Evolutionary conservation across 2,888 invertebrate species (phyloP).

Genomic region (Cenopis cana): DNA sequence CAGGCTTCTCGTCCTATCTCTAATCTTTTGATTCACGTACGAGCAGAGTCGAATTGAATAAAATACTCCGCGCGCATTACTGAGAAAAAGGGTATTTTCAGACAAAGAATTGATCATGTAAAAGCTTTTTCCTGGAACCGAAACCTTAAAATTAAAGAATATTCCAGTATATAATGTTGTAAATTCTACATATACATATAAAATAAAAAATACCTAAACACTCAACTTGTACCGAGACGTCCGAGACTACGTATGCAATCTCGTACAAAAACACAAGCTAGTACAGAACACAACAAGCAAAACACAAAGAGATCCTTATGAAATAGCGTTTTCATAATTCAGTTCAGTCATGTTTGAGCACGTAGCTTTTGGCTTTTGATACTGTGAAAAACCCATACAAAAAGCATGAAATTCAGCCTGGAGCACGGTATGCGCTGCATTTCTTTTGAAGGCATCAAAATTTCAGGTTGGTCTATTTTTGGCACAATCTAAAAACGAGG

Average conservation of each 20-base stretch:
- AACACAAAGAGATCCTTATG: conserved; percentile 33
- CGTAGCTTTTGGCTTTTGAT: conserved; percentile 24
- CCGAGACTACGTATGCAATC: background rate
- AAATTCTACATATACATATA: no score
- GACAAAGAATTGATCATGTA: no score
- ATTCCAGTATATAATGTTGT: no score
- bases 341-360: conserved; percentile 30
- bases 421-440: conserved; percentile 1
- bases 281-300: background rate
- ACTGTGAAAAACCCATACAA: conserved; percentile 17
- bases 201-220: no score
- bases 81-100: no score
- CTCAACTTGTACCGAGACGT: background rate
- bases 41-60: no score
- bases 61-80: no score
- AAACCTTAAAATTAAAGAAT: no score
- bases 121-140: no score
- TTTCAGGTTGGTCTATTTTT: background rate
- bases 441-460: background rate
- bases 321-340: conserved; percentile 42
- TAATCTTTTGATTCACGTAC: no score
- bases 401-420: background rate
- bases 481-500: background rate
- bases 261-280: background rate
- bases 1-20: no score